Evolutionary conservation across 2,113 vertebrate genomes (phyloP).

Genomic region (Centropus bengalensis): DNA sequence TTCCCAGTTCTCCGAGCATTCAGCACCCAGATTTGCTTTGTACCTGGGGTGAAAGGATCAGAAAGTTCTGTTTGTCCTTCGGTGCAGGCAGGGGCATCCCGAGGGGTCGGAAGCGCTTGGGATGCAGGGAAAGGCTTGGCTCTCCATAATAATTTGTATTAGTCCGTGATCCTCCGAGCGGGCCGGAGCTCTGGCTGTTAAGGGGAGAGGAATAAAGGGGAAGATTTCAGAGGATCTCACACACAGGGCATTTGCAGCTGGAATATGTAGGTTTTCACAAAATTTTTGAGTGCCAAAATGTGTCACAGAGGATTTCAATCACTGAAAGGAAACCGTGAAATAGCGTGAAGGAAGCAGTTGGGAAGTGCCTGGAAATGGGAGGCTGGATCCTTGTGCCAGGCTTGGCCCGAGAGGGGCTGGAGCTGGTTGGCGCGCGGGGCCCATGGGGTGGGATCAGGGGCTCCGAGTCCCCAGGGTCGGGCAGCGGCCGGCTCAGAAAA

Average conservation of each 20-base stretch:
- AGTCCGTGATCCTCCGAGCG: not conserved
- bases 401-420: not conserved
- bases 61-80: not conserved
- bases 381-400: not conserved
- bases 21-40: not conserved
- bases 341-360: slow-evolving; percentile 42
- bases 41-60: not conserved
- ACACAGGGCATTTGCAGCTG: not conserved
- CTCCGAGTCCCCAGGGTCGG: no score
- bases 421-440: not conserved
- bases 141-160: not conserved
- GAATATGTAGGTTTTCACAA: not conserved
- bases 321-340: slow-evolving; percentile 9
- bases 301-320: slow-evolving; percentile 26
- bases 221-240: not conserved
- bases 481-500: no score
- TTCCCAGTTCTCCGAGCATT: not conserved
- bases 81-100: not conserved
- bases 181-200: slow-evolving; percentile 11
- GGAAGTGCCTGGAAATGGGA: slow-evolving; percentile 44
- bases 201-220: not conserved
- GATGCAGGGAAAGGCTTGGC: not conserved
- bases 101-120: not conserved
- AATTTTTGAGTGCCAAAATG: not conserved
- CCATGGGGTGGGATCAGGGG: no score